Evolutionary conservation across 1,140 invertebrate genomes (phyloP).

Genomic region (Eumaeus atala): DNA sequence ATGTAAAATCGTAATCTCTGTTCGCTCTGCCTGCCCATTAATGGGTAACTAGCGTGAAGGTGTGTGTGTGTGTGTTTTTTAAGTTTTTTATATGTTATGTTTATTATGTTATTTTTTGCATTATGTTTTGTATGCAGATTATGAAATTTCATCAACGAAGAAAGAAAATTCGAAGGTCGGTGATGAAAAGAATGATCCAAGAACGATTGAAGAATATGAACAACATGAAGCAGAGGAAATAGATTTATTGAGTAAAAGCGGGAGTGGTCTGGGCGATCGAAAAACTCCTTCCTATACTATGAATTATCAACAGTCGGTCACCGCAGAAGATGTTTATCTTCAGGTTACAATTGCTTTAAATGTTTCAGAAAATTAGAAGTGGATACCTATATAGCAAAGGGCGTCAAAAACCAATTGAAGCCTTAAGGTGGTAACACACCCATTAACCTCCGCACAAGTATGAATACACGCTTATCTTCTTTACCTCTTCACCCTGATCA

Average conservation of each 20-base stretch:
- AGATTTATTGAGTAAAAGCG: constrained; percentile 38
- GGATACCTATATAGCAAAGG: not conserved
- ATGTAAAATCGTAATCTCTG: no score
- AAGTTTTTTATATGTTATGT: no score
- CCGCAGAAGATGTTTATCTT: constrained; percentile 89
- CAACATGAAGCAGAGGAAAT: constrained; percentile 70
- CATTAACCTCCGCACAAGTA: no score
- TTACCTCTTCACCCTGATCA: no score
- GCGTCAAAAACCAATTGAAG: no score
- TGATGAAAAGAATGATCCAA: constrained; percentile 34
- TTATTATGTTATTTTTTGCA: no score
- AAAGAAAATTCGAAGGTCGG: constrained; percentile 14
- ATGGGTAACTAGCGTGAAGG: no score
- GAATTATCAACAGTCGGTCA: constrained; percentile 88
- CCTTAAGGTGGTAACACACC: no score
- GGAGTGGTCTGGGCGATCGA: constrained; percentile 75
- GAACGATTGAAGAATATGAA: constrained; percentile 75
- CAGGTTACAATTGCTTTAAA: constrained; percentile 74
- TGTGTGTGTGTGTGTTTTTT: no score
- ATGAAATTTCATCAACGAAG: constrained; percentile 51
- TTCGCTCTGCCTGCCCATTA: no score
- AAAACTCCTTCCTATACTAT: constrained; percentile 86
- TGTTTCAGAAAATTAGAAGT: not conserved
- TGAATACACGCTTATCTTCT: no score
- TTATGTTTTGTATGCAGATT: constrained; percentile 36